Evolutionary conservation across 1,140 invertebrate species (phyloP), one percentile per base, ranked within the genome.

Genomic region (Eupristina koningsbergeri): DNA sequence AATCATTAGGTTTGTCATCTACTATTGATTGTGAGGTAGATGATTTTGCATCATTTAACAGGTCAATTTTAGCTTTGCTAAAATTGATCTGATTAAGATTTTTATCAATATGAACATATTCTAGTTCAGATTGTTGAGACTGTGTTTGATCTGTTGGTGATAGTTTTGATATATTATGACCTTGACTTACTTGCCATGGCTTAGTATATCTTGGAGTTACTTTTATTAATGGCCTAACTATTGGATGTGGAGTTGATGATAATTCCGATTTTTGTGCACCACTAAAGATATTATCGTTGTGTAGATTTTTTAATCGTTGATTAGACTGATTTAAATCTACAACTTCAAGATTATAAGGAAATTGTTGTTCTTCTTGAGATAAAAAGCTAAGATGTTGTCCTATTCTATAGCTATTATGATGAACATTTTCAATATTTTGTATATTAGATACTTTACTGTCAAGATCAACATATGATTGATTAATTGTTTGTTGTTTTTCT

Each of bases 191-290:
- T 77, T 85, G 84, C 84, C 53, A 80, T 0, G 80, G 64, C 61
- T 80, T 86, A 19, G 81, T 71, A 74, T 87, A 83, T 64, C 84
- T 83, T 67, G 83, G 78, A 53, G 75, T 86, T 31, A 86, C 86
- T 63, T 88, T 88, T 41, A 64, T 74, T 73, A 85, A 85, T 58
- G 84, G 87, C 45, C n/a, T 73, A 41, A 81, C 19, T 76, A 15
- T 58, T 84, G 84, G 45, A 73, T 58, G 67, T 31, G 36, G n/a
- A 53, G 61, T 58, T 29, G 26, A 19, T 63, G 69, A 29, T 41
- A 50, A 39, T 75, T 22, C 39, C 78, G 71, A 39, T 5, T 63
- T 61, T 53, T 29, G 69, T 29, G 53, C 45, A 45, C 1, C 31
- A 19, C 13, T 29, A 36, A 34, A 41, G 22, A 5, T 74, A 31